Conservation (phyloP, 2,113 vertebrate genomes). For the Ceyx melanurus region DNA sequence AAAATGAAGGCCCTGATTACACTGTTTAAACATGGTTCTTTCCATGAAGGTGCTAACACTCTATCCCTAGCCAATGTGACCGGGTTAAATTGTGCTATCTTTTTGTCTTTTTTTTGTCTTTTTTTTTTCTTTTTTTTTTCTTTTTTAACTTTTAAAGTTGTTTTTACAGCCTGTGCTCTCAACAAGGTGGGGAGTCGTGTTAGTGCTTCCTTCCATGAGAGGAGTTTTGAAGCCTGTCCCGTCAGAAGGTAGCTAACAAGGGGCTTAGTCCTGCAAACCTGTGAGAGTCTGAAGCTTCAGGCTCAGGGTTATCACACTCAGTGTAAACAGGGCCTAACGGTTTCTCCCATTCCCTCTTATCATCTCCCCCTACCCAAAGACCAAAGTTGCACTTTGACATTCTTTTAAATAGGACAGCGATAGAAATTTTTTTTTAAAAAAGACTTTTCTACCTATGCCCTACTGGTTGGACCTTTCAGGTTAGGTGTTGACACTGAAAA, state of each 20-base stretch:
- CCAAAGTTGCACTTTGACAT: slow-evolving; percentile 47
- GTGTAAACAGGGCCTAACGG: slow-evolving; percentile 50
- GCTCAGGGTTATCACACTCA: slow-evolving; percentile 23
- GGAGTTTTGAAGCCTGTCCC: not conserved
- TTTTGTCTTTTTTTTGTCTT: not conserved
- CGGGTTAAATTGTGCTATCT: slow-evolving; percentile 15
- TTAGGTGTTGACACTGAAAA: slow-evolving; percentile 64
- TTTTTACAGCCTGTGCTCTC: not conserved
- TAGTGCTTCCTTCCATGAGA: not conserved
- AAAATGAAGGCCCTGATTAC: slow-evolving; percentile 55
- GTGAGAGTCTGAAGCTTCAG: slow-evolving; percentile 22
- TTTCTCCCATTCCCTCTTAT: slow-evolving; percentile 17
- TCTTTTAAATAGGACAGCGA: slow-evolving; percentile 34
- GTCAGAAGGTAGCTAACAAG: not conserved
- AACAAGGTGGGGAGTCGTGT: not conserved
- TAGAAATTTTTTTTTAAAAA: not conserved
- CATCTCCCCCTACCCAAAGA: slow-evolving; percentile 22
- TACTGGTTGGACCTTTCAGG: slow-evolving; percentile 55
- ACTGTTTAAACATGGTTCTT: slow-evolving; percentile 31
- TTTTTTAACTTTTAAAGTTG: not conserved
- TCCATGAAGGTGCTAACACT: slow-evolving; percentile 55
- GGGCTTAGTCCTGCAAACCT: slow-evolving; percentile 4
- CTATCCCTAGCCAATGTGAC: slow-evolving; percentile 29
- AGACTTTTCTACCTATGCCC: slow-evolving; percentile 35
- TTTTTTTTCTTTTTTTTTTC: not conserved